Evolutionary conservation across 1,140 invertebrate genomes (phyloP).

Genomic region (Ips nitidus): DNA sequence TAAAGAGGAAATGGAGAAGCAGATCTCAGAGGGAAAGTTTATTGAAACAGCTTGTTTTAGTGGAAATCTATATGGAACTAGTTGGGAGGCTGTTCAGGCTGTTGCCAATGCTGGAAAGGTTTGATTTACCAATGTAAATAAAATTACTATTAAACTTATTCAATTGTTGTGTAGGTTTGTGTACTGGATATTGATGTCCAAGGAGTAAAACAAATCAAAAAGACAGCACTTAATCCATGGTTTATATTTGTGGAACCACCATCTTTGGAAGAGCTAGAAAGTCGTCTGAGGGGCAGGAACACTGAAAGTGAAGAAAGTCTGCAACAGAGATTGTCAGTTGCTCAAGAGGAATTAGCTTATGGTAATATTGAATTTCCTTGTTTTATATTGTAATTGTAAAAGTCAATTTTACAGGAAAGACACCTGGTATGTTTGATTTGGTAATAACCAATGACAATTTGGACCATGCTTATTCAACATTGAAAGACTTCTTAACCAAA

Average conservation of each 20-base stretch:
- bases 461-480: constrained; percentile 79
- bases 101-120: constrained; percentile 80
- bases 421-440: constrained; percentile 83
- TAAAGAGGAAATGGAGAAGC: constrained; percentile 71
- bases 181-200: constrained; percentile 92
- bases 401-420: constrained; percentile 56
- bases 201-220: constrained; percentile 91
- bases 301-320: constrained; percentile 91
- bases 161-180: constrained; percentile 36
- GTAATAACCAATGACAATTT: constrained; percentile 89
- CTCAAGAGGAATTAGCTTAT: constrained; percentile 80
- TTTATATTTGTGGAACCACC: constrained; percentile 95
- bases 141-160: not conserved
- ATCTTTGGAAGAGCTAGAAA: constrained; percentile 75
- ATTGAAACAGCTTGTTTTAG: constrained; percentile 91
- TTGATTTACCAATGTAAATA: constrained; percentile 62
- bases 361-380: constrained; percentile 56
- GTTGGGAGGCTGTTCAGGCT: constrained; percentile 83
- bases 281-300: constrained; percentile 72
- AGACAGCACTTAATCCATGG: constrained; percentile 78
- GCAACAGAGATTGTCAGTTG: constrained; percentile 70
- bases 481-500: constrained; percentile 52
- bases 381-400: constrained; percentile 2
- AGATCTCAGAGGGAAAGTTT: constrained; percentile 82
- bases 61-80: constrained; percentile 96